Percentiles rank a stretch among this genome's conserved stretches.
Conservation (phyloP, 2,888 invertebrate species). For the Melinaea menophilus region DNA sequence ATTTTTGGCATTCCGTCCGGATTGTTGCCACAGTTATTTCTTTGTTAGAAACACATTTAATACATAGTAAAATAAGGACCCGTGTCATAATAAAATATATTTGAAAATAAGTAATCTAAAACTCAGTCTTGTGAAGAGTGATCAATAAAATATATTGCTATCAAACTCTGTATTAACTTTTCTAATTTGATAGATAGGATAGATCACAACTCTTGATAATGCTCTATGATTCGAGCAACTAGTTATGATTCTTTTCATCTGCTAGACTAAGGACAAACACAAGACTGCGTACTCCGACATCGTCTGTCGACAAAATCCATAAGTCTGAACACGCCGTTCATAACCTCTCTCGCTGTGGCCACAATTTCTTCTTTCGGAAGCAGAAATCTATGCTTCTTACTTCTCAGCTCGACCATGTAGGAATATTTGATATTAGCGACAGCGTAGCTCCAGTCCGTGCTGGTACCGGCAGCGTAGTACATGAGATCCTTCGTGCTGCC, state of each 20-base stretch:
- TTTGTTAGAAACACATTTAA: no score
- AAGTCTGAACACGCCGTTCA: constrained; percentile 51
- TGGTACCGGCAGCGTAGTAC: constrained; percentile 66
- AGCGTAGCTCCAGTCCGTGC: constrained; percentile 67
- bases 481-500: constrained; percentile 70
- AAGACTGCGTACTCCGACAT: constrained; percentile 28
- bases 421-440: constrained; percentile 59
- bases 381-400: constrained; percentile 60
- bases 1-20: not conserved
- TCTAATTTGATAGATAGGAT: no score
- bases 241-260: not conserved
- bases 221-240: no score
- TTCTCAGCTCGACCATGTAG: constrained; percentile 66
- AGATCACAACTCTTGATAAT: no score
- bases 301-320: constrained; percentile 56
- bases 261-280: constrained; percentile 26
- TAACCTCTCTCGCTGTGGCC: constrained; percentile 49
- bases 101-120: no score
- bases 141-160: no score
- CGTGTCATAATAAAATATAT: no score
- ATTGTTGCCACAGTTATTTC: no score
- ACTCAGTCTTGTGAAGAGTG: no score
- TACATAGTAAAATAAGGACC: no score
- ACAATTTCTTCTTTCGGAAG: constrained; percentile 63
- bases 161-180: no score